Evolutionary conservation across 2,113 vertebrate genomes (phyloP), one percentile per base, ranked within the genome.

Genomic region (Lethenteron reissneri): DNA sequence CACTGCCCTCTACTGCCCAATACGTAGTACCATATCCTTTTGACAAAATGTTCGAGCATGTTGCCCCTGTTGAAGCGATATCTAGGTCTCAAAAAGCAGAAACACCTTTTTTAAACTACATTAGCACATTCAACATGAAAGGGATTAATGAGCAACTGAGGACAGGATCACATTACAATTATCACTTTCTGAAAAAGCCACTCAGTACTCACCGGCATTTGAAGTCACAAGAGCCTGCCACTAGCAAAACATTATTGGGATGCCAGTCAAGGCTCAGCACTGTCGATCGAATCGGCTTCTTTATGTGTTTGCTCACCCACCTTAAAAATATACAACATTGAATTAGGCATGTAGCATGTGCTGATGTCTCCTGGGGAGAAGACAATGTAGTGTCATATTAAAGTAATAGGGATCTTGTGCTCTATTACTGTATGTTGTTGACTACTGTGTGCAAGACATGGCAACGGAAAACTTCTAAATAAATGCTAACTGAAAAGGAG

Each of bases 261-360:
- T 99, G 94, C 94, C 94, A 99, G 80, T 99, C 94, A 77, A 99
- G 81, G 78, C 92, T 97, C 70, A 97, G 89, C 76, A 99, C 87
- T 11, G 94, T 99, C 74, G 92, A 99, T 75, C 94, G 92, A 76
- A 99, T 84, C 0, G 94, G 92, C 75, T 99, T 99, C 76, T 99
- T 99, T 78, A 99, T 99, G 80, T 99, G 94, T 80, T 99, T 99
- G 82, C 94, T 99, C 72, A 99, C 94, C 94, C 94, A 99, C 94
- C 94, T 99, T 71, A 73, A 72, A 60, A 64, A 58, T 7, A 41
- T 41, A 41, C 41, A 41, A 41, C 41, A 41, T 41, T 41, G 41
- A 41, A 41, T 41, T 41, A 41, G 41, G 41, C 41, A 41, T 41
- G 41, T 41, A 41, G 41, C 41, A 41, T 41, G 41, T 41, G 1